A percentile compares a stretch with the other conserved stretches of the same genome.
Evolutionary conservation across 1,140 invertebrate genomes (phyloP).

Genomic region (Macrosteles quadrilineatus): DNA sequence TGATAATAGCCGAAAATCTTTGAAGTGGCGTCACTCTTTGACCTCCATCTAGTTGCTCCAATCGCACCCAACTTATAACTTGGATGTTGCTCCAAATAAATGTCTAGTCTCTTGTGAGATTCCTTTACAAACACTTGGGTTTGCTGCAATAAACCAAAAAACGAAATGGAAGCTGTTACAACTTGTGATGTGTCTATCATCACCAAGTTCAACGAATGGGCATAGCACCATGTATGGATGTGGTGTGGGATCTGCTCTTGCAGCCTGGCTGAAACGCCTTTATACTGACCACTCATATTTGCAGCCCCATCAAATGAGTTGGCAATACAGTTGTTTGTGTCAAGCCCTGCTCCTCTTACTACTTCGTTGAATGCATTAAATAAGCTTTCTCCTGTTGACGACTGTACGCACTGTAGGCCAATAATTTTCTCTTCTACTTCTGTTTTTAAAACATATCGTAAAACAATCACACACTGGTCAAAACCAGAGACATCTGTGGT

Average conservation of each 20-base stretch:
- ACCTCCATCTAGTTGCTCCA: neutral
- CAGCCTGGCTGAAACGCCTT: neutral
- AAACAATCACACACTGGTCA: no score
- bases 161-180: neutral
- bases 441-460: no score
- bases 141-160: neutral
- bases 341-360: no score
- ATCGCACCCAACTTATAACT: neutral
- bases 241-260: neutral
- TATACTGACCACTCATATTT: neutral
- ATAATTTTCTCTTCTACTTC: no score
- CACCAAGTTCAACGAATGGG: neutral
- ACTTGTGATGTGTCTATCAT: neutral
- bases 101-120: neutral
- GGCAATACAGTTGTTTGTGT: no score
- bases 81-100: neutral
- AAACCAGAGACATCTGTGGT: no score
- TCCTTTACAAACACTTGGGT: constrained; percentile 7
- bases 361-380: no score
- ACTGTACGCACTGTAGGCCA: no score
- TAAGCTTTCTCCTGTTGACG: no score
- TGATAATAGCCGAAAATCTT: neutral
- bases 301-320: no score
- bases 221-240: neutral
- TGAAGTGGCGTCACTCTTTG: neutral